A percentile compares a stretch with the other conserved stretches of the same genome.
phyloP scores from a whole-genome alignment of 2,888 invertebrate genomes.

The Gibbula magus region DNA sequence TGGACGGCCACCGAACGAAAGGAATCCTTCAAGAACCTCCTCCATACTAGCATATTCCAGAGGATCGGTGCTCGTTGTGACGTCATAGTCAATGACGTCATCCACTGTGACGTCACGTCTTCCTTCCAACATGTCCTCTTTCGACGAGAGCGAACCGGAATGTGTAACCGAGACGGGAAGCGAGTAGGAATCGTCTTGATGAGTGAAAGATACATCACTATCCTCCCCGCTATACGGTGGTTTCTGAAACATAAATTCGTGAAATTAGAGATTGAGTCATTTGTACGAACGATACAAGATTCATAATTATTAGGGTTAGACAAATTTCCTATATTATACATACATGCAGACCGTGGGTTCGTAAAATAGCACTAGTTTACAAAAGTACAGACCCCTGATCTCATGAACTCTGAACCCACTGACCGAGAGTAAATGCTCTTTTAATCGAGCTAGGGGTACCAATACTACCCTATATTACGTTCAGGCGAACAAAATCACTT shows the following conservation, averaged over 20 bases:
- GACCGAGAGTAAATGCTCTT: no score
- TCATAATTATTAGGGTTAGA: no score
- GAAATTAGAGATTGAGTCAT: background rate
- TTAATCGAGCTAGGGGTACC: no score
- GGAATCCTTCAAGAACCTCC: constrained; percentile 57
- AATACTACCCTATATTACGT: no score
- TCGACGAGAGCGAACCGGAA: constrained; percentile 4
- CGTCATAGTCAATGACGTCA: constrained; percentile 24
- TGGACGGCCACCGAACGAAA: constrained; percentile 48
- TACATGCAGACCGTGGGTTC: background rate
- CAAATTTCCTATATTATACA: no score
- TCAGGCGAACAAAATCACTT: no score
- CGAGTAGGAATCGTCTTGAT: constrained; percentile 29
- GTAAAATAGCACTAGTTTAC: no score
- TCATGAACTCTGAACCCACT: no score
- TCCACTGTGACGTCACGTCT: constrained; percentile 9
- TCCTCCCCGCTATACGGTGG: constrained; percentile 56
- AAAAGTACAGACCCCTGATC: no score
- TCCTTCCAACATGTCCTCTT: background rate
- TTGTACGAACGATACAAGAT: no score
- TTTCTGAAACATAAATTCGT: constrained; percentile 57
- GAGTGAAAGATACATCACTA: constrained; percentile 38
- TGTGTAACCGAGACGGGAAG: constrained; percentile 2
- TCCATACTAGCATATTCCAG: constrained; percentile 49
- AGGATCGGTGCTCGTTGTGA: constrained; percentile 31